A percentile compares a stretch with the other conserved stretches of the same genome.
Conservation (phyloP, 2,888 invertebrate genomes). For the Alsophila aescularia region DNA sequence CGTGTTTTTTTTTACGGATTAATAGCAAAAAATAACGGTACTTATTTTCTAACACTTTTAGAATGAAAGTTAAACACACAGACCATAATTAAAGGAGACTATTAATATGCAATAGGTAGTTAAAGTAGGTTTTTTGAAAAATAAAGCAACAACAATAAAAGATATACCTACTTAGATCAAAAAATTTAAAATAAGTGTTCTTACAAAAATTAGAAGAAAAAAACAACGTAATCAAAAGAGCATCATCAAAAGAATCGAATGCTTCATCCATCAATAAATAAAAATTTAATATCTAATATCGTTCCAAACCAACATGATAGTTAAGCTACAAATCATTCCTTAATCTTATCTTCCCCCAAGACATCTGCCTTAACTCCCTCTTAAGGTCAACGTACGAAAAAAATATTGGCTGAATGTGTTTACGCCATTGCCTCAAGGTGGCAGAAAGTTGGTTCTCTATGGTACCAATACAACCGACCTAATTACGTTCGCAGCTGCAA, state of each 20-base stretch:
- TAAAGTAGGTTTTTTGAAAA: too few species aligned
- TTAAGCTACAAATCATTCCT: slow-evolving; percentile 33
- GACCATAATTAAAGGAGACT: too few species aligned
- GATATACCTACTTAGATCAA: too few species aligned
- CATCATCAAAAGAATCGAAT: slow-evolving; percentile 5
- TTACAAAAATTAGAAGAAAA: too few species aligned
- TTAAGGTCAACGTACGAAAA: slow-evolving; percentile 34
- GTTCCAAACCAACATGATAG: slow-evolving; percentile 7
- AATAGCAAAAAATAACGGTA: too few species aligned
- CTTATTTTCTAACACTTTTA: too few species aligned
- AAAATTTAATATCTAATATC: slow-evolving; percentile 9
- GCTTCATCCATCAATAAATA: neutral
- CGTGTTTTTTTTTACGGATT: neutral
- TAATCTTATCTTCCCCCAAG: slow-evolving; percentile 33
- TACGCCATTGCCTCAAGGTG: slow-evolving; percentile 11
- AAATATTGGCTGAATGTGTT: slow-evolving; percentile 26
- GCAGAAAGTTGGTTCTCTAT: slow-evolving; percentile 14
- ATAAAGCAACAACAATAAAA: too few species aligned
- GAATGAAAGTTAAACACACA: too few species aligned
- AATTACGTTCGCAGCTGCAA: slow-evolving; percentile 35
- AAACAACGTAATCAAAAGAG: neutral
- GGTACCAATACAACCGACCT: slow-evolving; percentile 28
- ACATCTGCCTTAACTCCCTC: slow-evolving; percentile 32
- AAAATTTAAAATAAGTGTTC: too few species aligned
- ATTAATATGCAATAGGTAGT: too few species aligned